phyloP scores from a whole-genome alignment of 2,888 invertebrate genomes.

The Orthosia incerta region DNA sequence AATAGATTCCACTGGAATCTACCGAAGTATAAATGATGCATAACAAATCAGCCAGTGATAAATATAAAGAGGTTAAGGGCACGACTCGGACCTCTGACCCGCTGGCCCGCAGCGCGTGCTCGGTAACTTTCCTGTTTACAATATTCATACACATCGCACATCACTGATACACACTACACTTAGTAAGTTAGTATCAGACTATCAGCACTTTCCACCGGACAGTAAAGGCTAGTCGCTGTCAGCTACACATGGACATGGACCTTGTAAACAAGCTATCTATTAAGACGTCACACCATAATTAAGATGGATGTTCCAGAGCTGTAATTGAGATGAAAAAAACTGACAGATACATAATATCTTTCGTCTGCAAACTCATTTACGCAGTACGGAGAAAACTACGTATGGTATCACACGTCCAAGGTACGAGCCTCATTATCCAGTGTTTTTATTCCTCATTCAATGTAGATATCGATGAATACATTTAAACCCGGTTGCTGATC shows the following conservation, averaged over 20 bases:
- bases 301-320: slow-evolving; percentile 44
- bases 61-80: slow-evolving; percentile 85
- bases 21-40: slow-evolving; percentile 71
- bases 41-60: slow-evolving; percentile 71
- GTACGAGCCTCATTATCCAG: slow-evolving; percentile 58
- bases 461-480: slow-evolving; percentile 64
- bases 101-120: slow-evolving; percentile 74
- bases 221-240: slow-evolving; percentile 33
- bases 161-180: slow-evolving; percentile 33
- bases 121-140: slow-evolving; percentile 87
- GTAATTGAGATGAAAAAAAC: slow-evolving; percentile 39
- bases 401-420: slow-evolving; percentile 46
- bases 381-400: slow-evolving; percentile 51
- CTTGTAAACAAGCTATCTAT: slow-evolving; percentile 48
- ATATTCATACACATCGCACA: slow-evolving; percentile 55
- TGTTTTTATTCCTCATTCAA: slow-evolving; percentile 64
- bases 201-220: slow-evolving; percentile 38
- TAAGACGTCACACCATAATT: slow-evolving; percentile 50
- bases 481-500: slow-evolving; percentile 57
- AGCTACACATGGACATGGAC: slow-evolving; percentile 33
- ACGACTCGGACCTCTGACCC: slow-evolving; percentile 77
- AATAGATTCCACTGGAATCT: slow-evolving; percentile 63
- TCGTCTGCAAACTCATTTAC: slow-evolving; percentile 50
- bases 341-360: slow-evolving; percentile 24
- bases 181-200: slow-evolving; percentile 1